Evolutionary conservation across 2,888 invertebrate species (phyloP).

Genomic region (Apamea crenata): DNA sequence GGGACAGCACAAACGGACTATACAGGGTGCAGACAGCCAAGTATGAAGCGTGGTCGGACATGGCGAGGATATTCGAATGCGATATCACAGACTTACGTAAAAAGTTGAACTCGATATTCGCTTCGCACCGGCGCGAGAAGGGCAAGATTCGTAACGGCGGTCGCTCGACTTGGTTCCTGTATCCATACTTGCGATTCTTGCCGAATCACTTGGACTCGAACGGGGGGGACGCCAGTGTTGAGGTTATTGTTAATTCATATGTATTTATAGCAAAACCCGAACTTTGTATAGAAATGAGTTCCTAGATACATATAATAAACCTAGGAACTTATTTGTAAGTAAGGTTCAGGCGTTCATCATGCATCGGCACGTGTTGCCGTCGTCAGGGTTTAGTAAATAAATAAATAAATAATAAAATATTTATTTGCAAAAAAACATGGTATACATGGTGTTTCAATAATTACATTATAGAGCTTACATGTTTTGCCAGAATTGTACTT

Average conservation of each 20-base stretch:
- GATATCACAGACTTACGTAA: conserved; percentile 82
- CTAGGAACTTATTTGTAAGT: neutral
- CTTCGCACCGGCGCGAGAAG: conserved; percentile 85
- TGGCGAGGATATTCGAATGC: conserved; percentile 80
- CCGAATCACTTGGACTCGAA: conserved; percentile 76
- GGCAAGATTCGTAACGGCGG: conserved; percentile 79
- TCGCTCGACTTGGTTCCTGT: conserved; percentile 82
- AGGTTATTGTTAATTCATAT: conserved; percentile 35
- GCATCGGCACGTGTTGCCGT: too few species aligned
- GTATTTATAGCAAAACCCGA: neutral
- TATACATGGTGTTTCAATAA: too few species aligned
- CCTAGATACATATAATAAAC: neutral
- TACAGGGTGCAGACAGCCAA: conserved; percentile 80
- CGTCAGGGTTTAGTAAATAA: too few species aligned
- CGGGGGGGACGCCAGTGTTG: conserved; percentile 11
- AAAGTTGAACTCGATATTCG: conserved; percentile 86
- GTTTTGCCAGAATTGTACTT: too few species aligned
- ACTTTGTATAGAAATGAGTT: neutral
- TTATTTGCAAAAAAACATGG: too few species aligned
- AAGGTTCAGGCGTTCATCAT: neutral
- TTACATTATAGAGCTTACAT: too few species aligned
- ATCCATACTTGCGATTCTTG: conserved; percentile 80
- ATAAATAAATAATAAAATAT: too few species aligned
- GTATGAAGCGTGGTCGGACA: conserved; percentile 81
- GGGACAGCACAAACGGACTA: conserved; percentile 78